Percentiles rank a stretch among this genome's conserved stretches.
phyloP scores from a whole-genome alignment of 2,113 vertebrate species.

The Polypterus bichir region DNA sequence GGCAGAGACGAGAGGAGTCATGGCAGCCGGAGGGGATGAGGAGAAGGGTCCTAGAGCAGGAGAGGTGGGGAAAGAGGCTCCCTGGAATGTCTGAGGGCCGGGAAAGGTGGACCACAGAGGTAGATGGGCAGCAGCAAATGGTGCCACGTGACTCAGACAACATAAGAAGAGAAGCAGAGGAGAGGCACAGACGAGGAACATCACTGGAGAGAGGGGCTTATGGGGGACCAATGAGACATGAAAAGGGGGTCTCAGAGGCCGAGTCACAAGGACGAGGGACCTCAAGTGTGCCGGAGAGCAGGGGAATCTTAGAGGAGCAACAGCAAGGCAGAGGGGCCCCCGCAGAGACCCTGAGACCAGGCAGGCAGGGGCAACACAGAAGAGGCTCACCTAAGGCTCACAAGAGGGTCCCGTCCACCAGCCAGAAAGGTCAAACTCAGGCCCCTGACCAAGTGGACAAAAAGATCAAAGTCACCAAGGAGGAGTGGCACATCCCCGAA shows the following conservation, averaged over 20 bases:
- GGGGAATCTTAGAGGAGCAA: no score
- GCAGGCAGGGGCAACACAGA: background rate
- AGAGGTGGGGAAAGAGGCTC: background rate
- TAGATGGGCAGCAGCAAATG: no score
- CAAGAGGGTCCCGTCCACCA: conserved; percentile 33
- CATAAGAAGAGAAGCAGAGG: background rate
- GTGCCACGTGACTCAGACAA: background rate
- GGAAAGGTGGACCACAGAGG: no score
- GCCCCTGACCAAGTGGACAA: conserved; percentile 21
- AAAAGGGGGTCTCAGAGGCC: background rate
- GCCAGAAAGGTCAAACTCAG: conserved; percentile 44
- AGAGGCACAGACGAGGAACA: no score
- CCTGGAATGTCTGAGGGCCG: background rate
- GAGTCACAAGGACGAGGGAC: conserved; percentile 11
- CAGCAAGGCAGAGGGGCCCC: no score
- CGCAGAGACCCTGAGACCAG: conserved; percentile 12
- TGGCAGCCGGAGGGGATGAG: background rate
- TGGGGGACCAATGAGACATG: no score
- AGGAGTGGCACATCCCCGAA: conserved; percentile 5
- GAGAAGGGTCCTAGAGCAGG: background rate
- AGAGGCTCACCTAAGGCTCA: conserved; percentile 3
- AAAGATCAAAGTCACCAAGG: background rate
- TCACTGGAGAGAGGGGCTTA: no score
- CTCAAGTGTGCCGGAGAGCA: no score
- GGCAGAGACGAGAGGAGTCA: background rate